A percentile compares a stretch with the other conserved stretches of the same genome.
phyloP scores from a whole-genome alignment of 1,140 invertebrate genomes.

The Aphaenogaster rudis region DNA sequence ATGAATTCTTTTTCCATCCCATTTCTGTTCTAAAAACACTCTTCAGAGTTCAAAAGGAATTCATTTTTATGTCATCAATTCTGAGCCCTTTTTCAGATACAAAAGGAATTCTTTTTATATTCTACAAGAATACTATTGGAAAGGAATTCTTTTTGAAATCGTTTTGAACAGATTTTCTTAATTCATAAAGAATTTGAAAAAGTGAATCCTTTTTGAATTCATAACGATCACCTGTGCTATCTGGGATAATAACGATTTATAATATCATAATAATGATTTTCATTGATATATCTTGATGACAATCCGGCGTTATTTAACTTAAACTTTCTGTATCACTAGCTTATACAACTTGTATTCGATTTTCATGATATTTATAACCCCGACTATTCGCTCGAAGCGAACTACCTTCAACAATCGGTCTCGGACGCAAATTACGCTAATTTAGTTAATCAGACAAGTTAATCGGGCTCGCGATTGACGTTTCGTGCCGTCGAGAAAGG shows the following conservation, averaged over 20 bases:
- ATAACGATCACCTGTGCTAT: too few relatives aligned
- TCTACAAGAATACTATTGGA: too few relatives aligned
- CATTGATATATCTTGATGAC: background rate
- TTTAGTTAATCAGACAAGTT: conserved; percentile 19
- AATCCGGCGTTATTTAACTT: background rate
- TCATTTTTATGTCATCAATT: too few relatives aligned
- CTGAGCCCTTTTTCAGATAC: too few relatives aligned
- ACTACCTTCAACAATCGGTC: background rate
- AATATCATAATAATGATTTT: background rate
- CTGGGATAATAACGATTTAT: background rate
- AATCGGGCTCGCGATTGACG: background rate
- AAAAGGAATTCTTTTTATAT: too few relatives aligned
- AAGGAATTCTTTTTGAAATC: too few relatives aligned
- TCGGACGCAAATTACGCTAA: conserved; percentile 9
- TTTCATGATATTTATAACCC: background rate
- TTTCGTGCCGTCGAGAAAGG: background rate
- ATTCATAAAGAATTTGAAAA: too few relatives aligned
- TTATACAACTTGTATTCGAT: background rate
- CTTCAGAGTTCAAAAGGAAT: too few relatives aligned
- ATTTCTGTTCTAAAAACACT: too few relatives aligned
- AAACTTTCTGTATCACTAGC: background rate
- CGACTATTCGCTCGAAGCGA: background rate
- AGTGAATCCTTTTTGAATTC: too few relatives aligned
- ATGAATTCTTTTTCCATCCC: too few relatives aligned
- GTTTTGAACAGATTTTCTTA: too few relatives aligned